phyloP scores from a whole-genome alignment of 2,797 vertebrate genomes.

The Manis crassicaudata region DNA sequence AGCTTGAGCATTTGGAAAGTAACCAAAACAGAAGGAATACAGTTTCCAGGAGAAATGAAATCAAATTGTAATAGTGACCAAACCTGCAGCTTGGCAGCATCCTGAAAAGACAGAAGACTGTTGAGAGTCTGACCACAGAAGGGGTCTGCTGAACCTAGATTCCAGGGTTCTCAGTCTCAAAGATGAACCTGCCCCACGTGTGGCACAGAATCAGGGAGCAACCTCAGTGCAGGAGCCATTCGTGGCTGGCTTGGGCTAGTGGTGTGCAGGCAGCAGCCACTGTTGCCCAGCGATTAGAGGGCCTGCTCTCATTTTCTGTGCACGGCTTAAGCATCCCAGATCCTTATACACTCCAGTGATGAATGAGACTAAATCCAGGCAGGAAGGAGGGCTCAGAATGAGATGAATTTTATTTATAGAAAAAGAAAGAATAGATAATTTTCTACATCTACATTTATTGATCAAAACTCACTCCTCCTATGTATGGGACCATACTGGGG shows the following conservation, averaged over 20 bases:
- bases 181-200: neutral
- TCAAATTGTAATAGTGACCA: neutral
- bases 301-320: neutral
- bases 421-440: neutral
- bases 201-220: neutral
- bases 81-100: neutral
- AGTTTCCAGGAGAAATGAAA: neutral
- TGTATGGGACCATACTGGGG: neutral
- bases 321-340: neutral
- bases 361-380: neutral
- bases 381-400: neutral
- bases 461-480: neutral
- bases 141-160: neutral
- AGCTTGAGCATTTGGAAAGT: neutral
- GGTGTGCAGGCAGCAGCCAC: neutral
- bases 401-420: neutral
- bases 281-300: neutral
- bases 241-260: neutral
- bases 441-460: neutral
- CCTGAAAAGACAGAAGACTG: neutral
- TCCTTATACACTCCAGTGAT: neutral
- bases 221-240: neutral
- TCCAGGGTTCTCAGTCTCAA: neutral
- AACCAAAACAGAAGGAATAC: neutral
- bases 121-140: neutral